phyloP scores from a whole-genome alignment of 2,797 vertebrate species.

The Taeniopygia guttata region DNA sequence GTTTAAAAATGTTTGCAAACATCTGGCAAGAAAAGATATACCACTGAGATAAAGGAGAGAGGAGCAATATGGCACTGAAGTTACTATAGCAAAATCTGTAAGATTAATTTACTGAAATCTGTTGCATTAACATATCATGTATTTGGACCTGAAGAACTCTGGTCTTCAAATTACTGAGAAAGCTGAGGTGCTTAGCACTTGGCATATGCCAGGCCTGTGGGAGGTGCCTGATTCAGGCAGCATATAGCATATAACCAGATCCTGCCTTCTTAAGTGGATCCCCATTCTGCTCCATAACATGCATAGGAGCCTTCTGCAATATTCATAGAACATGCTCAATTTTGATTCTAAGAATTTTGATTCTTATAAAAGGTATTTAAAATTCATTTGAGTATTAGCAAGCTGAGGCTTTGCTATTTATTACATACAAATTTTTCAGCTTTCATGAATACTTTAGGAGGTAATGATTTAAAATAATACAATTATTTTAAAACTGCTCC shows the following conservation, averaged over 20 bases:
- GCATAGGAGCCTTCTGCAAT: background rate
- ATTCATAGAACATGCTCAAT: conserved; percentile 11
- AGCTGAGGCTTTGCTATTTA: background rate
- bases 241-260: background rate
- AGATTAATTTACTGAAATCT: background rate
- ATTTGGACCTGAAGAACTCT: background rate
- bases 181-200: background rate
- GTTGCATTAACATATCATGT: background rate
- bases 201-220: background rate
- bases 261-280: background rate
- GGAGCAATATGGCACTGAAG: background rate
- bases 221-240: background rate
- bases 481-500: background rate
- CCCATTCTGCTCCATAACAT: background rate
- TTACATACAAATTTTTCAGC: background rate
- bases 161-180: background rate
- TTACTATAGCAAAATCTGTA: background rate
- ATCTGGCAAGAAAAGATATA: background rate
- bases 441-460: background rate
- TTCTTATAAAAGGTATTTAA: background rate
- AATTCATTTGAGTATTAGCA: background rate
- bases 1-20: background rate
- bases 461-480: background rate
- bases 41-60: background rate
- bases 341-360: conserved; percentile 3